Evolutionary conservation across 2,113 vertebrate genomes (phyloP).

Genomic region (Burhinus oedicnemus): DNA sequence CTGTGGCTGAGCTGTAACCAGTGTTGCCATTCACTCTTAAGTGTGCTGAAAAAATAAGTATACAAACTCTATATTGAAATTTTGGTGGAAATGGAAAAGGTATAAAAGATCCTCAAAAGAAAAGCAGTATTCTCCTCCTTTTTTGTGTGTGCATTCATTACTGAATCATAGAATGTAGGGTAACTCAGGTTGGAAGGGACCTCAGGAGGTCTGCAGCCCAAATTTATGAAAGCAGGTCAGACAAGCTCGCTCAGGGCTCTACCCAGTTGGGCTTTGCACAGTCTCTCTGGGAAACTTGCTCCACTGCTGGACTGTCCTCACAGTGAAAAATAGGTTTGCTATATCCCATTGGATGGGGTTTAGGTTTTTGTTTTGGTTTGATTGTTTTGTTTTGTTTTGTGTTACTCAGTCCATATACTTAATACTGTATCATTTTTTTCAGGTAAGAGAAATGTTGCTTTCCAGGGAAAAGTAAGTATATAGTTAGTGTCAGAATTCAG

Average conservation of each 20-base stretch:
- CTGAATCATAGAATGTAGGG: background rate
- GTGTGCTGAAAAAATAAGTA: background rate
- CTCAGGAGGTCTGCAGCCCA: background rate
- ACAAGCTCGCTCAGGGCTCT: background rate
- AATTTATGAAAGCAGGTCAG: background rate
- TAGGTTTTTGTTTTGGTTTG: background rate
- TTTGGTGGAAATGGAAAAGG: background rate
- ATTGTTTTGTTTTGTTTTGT: background rate
- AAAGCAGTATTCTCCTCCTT: background rate
- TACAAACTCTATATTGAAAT: background rate
- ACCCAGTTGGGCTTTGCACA: background rate
- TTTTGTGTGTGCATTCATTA: background rate
- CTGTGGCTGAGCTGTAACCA: background rate
- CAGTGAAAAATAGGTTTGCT: rapidly evolving
- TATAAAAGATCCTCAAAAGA: background rate
- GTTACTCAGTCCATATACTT: background rate
- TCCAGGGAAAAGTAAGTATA: background rate
- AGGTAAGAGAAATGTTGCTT: background rate
- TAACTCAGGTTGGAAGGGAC: background rate
- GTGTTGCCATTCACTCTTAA: background rate
- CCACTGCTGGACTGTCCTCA: background rate
- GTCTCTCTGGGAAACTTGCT: background rate
- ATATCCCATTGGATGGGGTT: background rate
- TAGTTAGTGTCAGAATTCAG: background rate
- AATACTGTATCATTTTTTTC: background rate